phyloP scores from a whole-genome alignment of 1,140 invertebrate species.

The Calosoma granatense region DNA sequence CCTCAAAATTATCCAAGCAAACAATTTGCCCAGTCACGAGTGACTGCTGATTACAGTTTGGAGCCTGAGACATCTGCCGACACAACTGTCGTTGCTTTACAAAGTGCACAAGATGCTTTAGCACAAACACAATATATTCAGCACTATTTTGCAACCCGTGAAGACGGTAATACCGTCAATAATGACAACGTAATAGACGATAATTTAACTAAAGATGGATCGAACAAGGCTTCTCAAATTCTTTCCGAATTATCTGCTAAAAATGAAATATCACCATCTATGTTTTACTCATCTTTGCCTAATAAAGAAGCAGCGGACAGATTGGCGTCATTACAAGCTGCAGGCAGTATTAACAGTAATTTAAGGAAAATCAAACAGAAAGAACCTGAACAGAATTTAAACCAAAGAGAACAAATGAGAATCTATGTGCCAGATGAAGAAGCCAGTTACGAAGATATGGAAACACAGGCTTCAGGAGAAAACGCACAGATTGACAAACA shows the following conservation, averaged over 20 bases:
- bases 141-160: slow-evolving; percentile 22
- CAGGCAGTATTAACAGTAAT: slow-evolving; percentile 34
- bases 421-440: slow-evolving; percentile 37
- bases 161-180: slow-evolving; percentile 19
- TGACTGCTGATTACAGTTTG: slow-evolving; percentile 31
- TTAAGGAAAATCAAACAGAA: slow-evolving; percentile 18
- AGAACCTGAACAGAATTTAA: slow-evolving; percentile 16
- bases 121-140: slow-evolving; percentile 23
- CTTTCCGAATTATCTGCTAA: slow-evolving; percentile 10
- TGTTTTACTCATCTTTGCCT: slow-evolving; percentile 37
- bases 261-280: slow-evolving; percentile 17
- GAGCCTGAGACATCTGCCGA: slow-evolving; percentile 20
- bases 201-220: neutral
- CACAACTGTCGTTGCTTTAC: slow-evolving; percentile 10
- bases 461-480: slow-evolving; percentile 20
- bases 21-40: slow-evolving; percentile 26
- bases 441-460: slow-evolving; percentile 20
- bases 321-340: slow-evolving; percentile 40
- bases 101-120: slow-evolving; percentile 15
- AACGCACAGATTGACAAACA: slow-evolving; percentile 19
- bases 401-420: slow-evolving; percentile 30
- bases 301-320: slow-evolving; percentile 42
- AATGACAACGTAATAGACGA: slow-evolving; percentile 15
- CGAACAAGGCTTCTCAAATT: neutral
- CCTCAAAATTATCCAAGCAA: slow-evolving; percentile 26